These are phyloP conservation scores for Porites divaricata DNA, from an alignment of 92 coral and sea anemone genomes.

Conservation along the genomic window DNA sequence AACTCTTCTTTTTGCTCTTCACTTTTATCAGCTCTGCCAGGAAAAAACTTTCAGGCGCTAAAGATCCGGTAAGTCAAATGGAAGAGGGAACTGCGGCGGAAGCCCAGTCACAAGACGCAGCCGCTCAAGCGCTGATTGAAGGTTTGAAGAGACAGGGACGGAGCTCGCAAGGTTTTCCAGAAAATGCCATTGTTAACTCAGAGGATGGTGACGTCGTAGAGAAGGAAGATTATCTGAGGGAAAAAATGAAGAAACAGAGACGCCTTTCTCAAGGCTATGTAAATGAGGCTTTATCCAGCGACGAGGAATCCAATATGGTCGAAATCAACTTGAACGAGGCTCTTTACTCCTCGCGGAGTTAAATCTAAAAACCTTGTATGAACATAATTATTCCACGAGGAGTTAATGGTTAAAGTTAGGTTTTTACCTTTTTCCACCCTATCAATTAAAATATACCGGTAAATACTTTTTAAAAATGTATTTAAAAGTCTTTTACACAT, in stretches of 20 bases:
- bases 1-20: no score
- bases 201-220: slow-evolving; percentile 39
- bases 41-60: background rate
- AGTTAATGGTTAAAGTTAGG: no score
- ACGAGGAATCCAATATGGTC: slow-evolving; percentile 43
- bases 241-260: slow-evolving; percentile 57
- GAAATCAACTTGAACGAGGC: slow-evolving; percentile 9
- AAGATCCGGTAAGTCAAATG: slow-evolving; percentile 23
- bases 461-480: no score
- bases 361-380: no score
- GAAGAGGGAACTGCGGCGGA: slow-evolving; percentile 2
- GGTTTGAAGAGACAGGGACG: slow-evolving; percentile 43
- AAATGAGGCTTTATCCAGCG: slow-evolving; percentile 34
- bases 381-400: no score
- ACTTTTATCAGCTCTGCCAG: background rate
- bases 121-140: slow-evolving; percentile 7
- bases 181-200: slow-evolving; percentile 50
- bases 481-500: no score
- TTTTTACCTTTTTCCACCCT: no score
- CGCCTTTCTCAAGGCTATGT: slow-evolving; percentile 67
- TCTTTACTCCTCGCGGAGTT: background rate
- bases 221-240: slow-evolving; percentile 45
- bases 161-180: slow-evolving; percentile 61
- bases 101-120: background rate
- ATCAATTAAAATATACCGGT: no score